These are phyloP conservation scores for Anneissia japonica DNA, from an alignment of 35 echinoderm and acorn worm species.

Conservation along the genomic window DNA sequence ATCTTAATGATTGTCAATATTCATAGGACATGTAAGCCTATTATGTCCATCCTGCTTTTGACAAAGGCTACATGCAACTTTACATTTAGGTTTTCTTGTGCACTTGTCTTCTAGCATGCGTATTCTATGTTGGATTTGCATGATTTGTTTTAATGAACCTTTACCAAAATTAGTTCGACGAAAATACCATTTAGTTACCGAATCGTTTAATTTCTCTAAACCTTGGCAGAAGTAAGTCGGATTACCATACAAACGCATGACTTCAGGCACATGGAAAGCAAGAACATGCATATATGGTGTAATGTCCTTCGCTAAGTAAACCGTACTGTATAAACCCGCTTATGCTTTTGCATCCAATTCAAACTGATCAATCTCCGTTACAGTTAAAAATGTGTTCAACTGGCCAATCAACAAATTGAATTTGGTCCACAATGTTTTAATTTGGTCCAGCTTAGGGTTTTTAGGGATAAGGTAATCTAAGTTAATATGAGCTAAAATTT, in stretches of 20 bases:
- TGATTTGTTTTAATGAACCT: too few species aligned
- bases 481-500: slow-evolving; percentile 22
- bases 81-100: too few species aligned
- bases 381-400: not conserved
- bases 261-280: slow-evolving; percentile 33
- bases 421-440: slow-evolving; percentile 15
- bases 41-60: too few species aligned
- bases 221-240: slow-evolving; percentile 21
- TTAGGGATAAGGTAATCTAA: slow-evolving; percentile 26
- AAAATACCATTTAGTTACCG: too few species aligned
- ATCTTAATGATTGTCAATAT: too few species aligned
- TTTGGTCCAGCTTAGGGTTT: slow-evolving; percentile 32
- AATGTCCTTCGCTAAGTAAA: slow-evolving; percentile 25
- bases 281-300: slow-evolving; percentile 50
- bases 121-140: too few species aligned
- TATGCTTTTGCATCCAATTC: slow-evolving; percentile 1
- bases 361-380: slow-evolving; percentile 17
- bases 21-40: too few species aligned
- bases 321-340: not conserved
- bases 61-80: too few species aligned
- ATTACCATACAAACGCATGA: slow-evolving; percentile 31
- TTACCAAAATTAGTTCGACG: too few species aligned
- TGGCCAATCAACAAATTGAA: slow-evolving; percentile 11
- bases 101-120: too few species aligned
- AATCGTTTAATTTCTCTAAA: slow-evolving; percentile 55